Percentiles rank a stretch among this genome's conserved stretches.
Evolutionary conservation across 2,797 vertebrate species (phyloP).

Genomic region (Knipowitschia caucasica): DNA sequence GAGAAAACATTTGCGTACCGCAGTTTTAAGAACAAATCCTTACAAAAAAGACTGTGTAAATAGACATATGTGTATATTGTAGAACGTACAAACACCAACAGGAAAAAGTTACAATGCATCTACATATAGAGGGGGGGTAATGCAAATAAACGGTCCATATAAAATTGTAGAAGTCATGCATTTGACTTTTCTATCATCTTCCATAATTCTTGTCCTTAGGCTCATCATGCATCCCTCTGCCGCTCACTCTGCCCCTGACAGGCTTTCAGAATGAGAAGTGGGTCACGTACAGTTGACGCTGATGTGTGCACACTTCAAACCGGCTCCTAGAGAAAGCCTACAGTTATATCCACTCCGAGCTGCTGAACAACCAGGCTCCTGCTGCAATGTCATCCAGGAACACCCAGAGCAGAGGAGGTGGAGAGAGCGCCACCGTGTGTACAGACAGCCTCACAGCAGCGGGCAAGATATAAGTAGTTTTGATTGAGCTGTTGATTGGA

Average conservation of each 20-base stretch:
- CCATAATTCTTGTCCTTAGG: neutral
- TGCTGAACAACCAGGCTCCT: conserved; percentile 37
- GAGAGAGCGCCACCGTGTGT: conserved; percentile 43
- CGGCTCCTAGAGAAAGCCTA: conserved; percentile 23
- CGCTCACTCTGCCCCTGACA: conserved; percentile 16
- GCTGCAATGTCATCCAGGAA: conserved; percentile 37
- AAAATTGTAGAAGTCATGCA: neutral
- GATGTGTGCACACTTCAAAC: conserved; percentile 20
- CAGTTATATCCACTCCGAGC: conserved; percentile 49
- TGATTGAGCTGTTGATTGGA: neutral
- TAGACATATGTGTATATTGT: too few species aligned
- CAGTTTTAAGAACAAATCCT: too few species aligned
- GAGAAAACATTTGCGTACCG: too few species aligned
- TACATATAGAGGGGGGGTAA: too few species aligned
- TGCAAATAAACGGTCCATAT: too few species aligned
- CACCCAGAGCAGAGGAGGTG: conserved; percentile 26
- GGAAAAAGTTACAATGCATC: too few species aligned
- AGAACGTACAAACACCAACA: too few species aligned
- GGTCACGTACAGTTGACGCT: conserved; percentile 25
- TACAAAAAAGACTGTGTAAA: too few species aligned
- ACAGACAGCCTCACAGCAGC: conserved; percentile 10
- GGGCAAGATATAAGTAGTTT: conserved; percentile 5
- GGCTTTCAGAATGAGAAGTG: conserved; percentile 25
- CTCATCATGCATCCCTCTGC: neutral
- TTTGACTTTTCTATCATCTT: neutral